Evolutionary conservation across 2,888 invertebrate genomes (phyloP), one percentile per base, ranked within the genome.

Genomic region (Andrena bicolor): DNA sequence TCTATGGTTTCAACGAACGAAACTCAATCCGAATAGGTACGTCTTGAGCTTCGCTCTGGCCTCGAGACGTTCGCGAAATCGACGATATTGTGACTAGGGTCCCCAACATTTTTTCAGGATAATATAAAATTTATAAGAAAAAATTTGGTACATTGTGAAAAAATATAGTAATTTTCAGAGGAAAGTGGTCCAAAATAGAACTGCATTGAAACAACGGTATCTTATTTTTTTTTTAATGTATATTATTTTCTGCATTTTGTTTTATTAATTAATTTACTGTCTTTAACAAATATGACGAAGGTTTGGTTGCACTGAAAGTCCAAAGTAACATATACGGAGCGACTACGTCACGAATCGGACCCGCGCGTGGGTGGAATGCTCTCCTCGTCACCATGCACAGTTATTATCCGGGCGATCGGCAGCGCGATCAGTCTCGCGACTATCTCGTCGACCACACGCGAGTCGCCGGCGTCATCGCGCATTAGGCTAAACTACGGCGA

Each of bases 371-470:
- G 71, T 60, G 71, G 71, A 71, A 82, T 71, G 53, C 64, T 49
- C 63, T 48, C 35, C 83, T 64, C 70, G 83, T 71, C 79, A 69
- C 75, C 82, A 68, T 76, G 41, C 66, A 63, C 56, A 84, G 83
- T 76, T 76, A 70, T 66, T 71, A 74, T 75, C 35, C 35, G 69
- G 61, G 73, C 56, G 41, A 73, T 76, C 69, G 61, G 26, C 56
- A 80, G 30, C 56, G 53, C 41, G 65, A 26, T 60, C 49, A 26
- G 68, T 71, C 63, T 74, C 82, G 74, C 65, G 74, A 66, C 56
- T 32, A 23, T 23, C 51, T 60, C 64, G 23, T 58, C 26, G 28
- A 10, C 35, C 53, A 10, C 53, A 10, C 53, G 53, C 53, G 53
- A n/a, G 20, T 2, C 10, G 23, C 10, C 41, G n/a, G n/a, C n/a